phyloP scores from a whole-genome alignment of 2,797 vertebrate species.

The Oceanodroma leucorhoa region DNA sequence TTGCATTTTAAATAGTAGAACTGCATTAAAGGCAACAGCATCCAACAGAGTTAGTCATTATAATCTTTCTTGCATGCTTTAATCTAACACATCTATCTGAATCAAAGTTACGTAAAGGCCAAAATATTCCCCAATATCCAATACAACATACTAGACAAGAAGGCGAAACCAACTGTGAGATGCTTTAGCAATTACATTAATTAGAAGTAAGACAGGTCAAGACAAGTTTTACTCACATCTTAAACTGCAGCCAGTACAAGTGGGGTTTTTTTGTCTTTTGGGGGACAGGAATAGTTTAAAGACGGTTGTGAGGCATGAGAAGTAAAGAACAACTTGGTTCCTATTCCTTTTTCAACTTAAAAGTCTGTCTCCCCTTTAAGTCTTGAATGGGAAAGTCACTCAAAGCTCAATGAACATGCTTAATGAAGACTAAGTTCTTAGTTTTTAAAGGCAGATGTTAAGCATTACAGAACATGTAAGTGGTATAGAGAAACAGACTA shows the following conservation, averaged over 20 bases:
- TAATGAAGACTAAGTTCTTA: background rate
- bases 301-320: background rate
- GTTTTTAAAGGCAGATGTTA: background rate
- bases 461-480: background rate
- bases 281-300: background rate
- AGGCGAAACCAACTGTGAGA: background rate
- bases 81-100: background rate
- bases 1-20: background rate
- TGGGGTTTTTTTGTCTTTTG: background rate
- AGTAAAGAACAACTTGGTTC: background rate
- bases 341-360: background rate
- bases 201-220: background rate
- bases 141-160: background rate
- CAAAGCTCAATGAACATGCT: background rate
- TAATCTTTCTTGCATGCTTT: background rate
- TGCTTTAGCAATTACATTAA: background rate
- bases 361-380: background rate
- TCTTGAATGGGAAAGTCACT: background rate
- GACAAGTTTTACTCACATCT: background rate
- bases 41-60: background rate
- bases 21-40: background rate
- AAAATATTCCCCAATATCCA: background rate
- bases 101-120: background rate
- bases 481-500: background rate
- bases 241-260: background rate